Conservation (phyloP, 2,888 invertebrate genomes). For the Cephus sareptanus region DNA sequence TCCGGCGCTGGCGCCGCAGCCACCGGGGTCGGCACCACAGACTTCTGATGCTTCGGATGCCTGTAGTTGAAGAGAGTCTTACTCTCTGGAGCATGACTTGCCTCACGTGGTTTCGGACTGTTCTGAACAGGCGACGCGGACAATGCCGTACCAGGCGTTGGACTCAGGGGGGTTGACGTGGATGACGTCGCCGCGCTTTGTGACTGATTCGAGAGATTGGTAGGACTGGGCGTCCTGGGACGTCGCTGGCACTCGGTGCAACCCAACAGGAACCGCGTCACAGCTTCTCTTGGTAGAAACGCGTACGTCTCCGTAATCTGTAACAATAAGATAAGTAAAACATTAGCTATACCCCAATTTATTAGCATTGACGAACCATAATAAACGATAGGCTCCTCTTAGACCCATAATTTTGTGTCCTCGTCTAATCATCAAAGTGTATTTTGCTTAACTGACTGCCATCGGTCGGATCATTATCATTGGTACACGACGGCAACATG, state of each 20-base stretch:
- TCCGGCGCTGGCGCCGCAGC: conserved; percentile 25
- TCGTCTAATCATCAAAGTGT: not conserved
- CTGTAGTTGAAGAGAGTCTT: conserved; percentile 58
- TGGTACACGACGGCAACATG: not conserved
- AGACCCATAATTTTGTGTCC: not conserved
- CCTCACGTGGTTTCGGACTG: conserved; percentile 52
- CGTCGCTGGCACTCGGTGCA: conserved; percentile 92
- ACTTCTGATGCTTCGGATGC: conserved; percentile 44
- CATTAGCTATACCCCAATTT: not conserved
- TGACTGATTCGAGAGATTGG: conserved; percentile 63
- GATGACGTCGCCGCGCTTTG: conserved; percentile 37
- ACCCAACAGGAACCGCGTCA: conserved; percentile 93
- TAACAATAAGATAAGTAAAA: conserved; percentile 48
- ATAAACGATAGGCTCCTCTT: not conserved
- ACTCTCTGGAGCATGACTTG: conserved; percentile 51
- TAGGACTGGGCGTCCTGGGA: conserved; percentile 74
- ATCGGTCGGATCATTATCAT: not conserved
- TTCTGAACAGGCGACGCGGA: conserved; percentile 39
- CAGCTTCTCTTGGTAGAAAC: conserved; percentile 94
- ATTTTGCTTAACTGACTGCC: not conserved
- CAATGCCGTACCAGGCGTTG: conserved; percentile 33
- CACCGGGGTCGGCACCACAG: conserved; percentile 11
- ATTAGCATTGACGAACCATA: not conserved
- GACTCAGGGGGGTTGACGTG: conserved; percentile 33
- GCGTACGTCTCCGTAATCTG: conserved; percentile 98